These are phyloP conservation scores for Lepidurus packardi DNA, from an alignment of 1,140 invertebrate species.

Conservation along the genomic window DNA sequence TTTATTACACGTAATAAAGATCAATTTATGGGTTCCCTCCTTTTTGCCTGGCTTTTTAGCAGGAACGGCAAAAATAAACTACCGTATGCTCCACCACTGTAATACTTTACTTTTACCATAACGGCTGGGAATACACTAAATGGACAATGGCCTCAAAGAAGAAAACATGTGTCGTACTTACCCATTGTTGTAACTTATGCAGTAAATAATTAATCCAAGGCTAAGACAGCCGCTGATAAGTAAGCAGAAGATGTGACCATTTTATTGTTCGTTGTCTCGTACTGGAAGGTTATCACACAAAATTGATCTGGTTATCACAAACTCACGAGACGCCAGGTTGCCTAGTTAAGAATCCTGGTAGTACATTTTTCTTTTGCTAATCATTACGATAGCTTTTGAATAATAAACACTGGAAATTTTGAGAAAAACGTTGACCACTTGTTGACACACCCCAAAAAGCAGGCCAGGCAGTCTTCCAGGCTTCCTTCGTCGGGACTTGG, in stretches of 20 bases:
- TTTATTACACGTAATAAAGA: background rate
- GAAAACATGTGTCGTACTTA: conserved; percentile 1
- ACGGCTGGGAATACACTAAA: background rate
- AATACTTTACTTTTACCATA: background rate
- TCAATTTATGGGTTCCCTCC: background rate
- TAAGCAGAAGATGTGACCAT: background rate
- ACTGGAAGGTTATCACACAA: background rate
- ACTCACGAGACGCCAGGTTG: background rate
- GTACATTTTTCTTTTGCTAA: background rate
- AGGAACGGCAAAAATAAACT: too few species aligned
- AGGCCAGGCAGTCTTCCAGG: background rate
- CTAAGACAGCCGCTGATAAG: background rate
- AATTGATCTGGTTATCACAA: conserved; percentile 10
- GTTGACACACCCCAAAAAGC: conserved; percentile 17
- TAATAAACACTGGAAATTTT: background rate
- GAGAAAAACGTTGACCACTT: conserved; percentile 9
- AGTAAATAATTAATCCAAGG: background rate
- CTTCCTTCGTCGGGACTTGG: background rate
- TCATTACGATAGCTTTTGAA: background rate
- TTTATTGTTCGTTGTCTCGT: conserved; percentile 4
- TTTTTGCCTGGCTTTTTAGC: background rate
- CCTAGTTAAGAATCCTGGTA: background rate
- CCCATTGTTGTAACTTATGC: background rate
- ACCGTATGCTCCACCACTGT: background rate
- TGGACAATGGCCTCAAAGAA: background rate